A percentile compares a stretch with the other conserved stretches of the same genome.
Conservation (phyloP, 1,140 invertebrate genomes). For the Lanistes nyassanus region DNA sequence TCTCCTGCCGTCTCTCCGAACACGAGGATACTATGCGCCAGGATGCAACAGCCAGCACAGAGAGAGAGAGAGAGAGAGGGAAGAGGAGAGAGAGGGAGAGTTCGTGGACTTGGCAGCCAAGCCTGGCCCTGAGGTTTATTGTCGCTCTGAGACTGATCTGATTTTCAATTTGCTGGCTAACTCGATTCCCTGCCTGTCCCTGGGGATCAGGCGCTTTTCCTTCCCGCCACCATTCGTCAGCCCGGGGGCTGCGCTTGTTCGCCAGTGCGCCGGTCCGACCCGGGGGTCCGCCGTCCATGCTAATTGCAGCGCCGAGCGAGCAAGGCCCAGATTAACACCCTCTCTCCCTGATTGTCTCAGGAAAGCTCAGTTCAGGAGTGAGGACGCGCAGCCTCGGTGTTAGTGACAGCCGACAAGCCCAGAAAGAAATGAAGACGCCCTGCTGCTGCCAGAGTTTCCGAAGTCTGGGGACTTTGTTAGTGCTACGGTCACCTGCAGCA, state of each 20-base stretch:
- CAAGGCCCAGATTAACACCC: slow-evolving; percentile 12
- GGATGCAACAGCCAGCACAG: too few relatives aligned
- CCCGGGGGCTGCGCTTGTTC: slow-evolving; percentile 17
- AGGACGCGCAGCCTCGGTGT: slow-evolving; percentile 1
- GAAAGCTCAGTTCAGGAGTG: slow-evolving; percentile 5
- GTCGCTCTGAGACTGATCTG: slow-evolving; percentile 41
- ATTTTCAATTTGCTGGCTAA: slow-evolving; percentile 48
- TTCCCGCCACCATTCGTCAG: slow-evolving; percentile 26
- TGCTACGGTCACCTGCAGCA: too few relatives aligned
- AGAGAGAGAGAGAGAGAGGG: background rate
- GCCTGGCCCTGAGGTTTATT: slow-evolving; percentile 31
- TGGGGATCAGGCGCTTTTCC: slow-evolving; percentile 14
- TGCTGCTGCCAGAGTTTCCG: background rate
- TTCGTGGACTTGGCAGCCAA: background rate
- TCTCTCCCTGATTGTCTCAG: slow-evolving; percentile 20
- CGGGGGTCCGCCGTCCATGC: slow-evolving; percentile 7
- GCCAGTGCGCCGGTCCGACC: slow-evolving; percentile 1
- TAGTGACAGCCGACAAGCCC: background rate
- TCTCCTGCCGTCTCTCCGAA: too few relatives aligned
- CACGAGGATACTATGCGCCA: too few relatives aligned
- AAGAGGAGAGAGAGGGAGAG: background rate
- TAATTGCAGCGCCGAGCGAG: slow-evolving; percentile 14
- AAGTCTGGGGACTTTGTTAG: too few relatives aligned
- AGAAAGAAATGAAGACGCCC: background rate
- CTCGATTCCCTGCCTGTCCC: slow-evolving; percentile 31